phyloP scores from a whole-genome alignment of 1,140 invertebrate species.

The Yoshiicerus persimilis region DNA sequence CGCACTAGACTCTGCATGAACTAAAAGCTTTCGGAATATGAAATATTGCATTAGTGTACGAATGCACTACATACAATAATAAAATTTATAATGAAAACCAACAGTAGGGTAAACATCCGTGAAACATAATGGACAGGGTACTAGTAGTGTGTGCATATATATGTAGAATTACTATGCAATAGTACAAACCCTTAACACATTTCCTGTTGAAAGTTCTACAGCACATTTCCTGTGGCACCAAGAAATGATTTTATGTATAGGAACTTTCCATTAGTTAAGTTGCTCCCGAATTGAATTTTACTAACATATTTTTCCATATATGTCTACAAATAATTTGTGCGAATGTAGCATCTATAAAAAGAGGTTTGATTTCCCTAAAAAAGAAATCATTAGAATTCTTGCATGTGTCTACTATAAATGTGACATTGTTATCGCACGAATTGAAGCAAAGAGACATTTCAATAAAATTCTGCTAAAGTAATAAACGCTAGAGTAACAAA shows the following conservation, averaged over 20 bases:
- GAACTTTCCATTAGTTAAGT: neutral
- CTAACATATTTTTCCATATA: too few species aligned
- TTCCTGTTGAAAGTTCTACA: neutral
- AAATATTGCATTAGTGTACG: neutral
- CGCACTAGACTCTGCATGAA: neutral
- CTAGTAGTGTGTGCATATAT: too few species aligned
- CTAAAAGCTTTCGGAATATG: neutral
- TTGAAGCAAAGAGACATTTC: neutral
- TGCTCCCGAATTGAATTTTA: too few species aligned
- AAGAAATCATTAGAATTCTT: neutral
- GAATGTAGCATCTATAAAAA: neutral
- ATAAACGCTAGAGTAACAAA: neutral
- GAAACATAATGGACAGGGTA: neutral
- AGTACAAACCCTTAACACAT: neutral
- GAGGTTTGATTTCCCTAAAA: neutral
- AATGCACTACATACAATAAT: too few species aligned
- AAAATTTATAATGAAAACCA: neutral
- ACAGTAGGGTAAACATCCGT: too few species aligned
- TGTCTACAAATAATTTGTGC: too few species aligned
- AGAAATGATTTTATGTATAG: neutral
- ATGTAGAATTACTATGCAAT: too few species aligned
- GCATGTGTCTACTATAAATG: neutral
- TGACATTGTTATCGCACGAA: neutral
- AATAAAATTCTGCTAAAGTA: neutral
- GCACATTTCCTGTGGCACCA: neutral